Evolutionary conservation across 2,797 vertebrate genomes (phyloP).

Genomic region (Periophthalmus magnuspinnatus): DNA sequence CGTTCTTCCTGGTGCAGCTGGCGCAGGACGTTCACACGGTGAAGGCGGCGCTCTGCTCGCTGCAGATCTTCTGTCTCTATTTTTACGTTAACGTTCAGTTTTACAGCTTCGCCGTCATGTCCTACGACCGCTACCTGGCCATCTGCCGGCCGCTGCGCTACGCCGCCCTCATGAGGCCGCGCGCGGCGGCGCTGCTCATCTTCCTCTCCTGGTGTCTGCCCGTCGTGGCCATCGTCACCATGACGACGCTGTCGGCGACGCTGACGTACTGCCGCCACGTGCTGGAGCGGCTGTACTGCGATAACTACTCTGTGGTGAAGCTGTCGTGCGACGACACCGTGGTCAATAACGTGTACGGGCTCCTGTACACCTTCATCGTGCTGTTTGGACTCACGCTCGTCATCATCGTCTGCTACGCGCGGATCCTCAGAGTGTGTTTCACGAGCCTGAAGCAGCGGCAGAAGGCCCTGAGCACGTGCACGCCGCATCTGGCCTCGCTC

Average conservation of each 20-base stretch:
- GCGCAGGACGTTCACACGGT: slow-evolving; percentile 45
- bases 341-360: slow-evolving; percentile 21
- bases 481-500: slow-evolving; percentile 39
- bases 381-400: background rate
- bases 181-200: background rate
- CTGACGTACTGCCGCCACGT: background rate
- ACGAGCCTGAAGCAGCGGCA: slow-evolving; percentile 1
- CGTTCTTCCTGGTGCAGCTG: slow-evolving; percentile 42
- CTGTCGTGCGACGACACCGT: slow-evolving; percentile 29
- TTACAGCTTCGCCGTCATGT: slow-evolving; percentile 1
- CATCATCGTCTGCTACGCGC: background rate
- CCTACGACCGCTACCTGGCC: slow-evolving; percentile 30
- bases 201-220: slow-evolving; percentile 9
- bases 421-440: slow-evolving; percentile 1
- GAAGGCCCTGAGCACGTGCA: slow-evolving; percentile 41
- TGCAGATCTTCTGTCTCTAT: slow-evolving; percentile 48
- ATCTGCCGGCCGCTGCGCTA: slow-evolving; percentile 23
- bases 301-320: slow-evolving; percentile 26
- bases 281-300: slow-evolving; percentile 39
- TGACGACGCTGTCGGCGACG: background rate
- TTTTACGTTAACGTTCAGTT: background rate
- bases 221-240: background rate
- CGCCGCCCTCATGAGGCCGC: background rate
- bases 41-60: slow-evolving; percentile 28
- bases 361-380: background rate